A percentile compares a stretch with the other conserved stretches of the same genome.
These are phyloP conservation scores for Limnephilus auricula DNA, from an alignment of 2,888 invertebrate genomes.

Conservation along the genomic window DNA sequence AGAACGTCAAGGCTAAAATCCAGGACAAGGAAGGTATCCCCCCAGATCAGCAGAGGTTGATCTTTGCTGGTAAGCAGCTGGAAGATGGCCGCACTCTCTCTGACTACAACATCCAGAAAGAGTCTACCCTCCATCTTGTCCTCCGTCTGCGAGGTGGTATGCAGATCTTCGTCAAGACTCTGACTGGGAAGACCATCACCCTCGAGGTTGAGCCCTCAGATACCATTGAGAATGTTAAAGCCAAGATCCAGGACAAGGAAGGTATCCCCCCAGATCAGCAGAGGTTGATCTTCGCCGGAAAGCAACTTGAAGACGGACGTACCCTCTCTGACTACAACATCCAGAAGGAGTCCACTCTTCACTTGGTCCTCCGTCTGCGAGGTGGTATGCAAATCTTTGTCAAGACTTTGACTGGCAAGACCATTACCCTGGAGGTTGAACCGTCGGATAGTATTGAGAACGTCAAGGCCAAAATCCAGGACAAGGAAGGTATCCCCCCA, in stretches of 20 bases:
- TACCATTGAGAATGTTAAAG: background rate
- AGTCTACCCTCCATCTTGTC: background rate
- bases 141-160: background rate
- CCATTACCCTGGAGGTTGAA: background rate
- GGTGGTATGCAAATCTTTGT: background rate
- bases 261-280: slow-evolving; percentile 2
- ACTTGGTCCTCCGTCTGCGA: background rate
- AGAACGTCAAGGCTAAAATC: background rate
- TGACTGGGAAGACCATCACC: background rate
- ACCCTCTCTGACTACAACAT: background rate
- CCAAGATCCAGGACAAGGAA: background rate
- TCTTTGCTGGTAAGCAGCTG: background rate
- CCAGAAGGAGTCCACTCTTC: background rate
- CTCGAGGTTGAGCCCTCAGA: background rate
- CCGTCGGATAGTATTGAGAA: background rate
- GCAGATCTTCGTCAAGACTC: background rate
- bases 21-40: background rate
- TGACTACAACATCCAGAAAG: background rate
- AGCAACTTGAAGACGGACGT: background rate
- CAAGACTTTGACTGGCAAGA: background rate
- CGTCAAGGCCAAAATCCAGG: background rate
- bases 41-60: slow-evolving; percentile 2
- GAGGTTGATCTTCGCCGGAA: background rate
- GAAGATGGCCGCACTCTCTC: background rate
- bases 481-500: background rate